These are phyloP conservation scores for Cromileptes altivelis DNA, from an alignment of 2,113 vertebrate genomes.

Conservation along the genomic window DNA sequence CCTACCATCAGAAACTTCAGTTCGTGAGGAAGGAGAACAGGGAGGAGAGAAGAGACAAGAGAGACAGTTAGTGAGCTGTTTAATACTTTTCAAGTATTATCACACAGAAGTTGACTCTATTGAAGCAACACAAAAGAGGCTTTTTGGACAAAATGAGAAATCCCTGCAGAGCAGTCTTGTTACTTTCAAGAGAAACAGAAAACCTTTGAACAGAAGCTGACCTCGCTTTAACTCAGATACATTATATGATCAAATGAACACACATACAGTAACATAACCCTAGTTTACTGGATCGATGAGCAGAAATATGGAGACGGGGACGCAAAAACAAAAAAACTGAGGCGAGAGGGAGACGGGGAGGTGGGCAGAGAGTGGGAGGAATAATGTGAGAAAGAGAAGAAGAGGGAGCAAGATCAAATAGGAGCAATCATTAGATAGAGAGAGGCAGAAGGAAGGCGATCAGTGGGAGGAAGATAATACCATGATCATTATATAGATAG, in stretches of 20 bases:
- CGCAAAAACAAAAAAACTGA: slow-evolving; percentile 17
- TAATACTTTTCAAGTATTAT: not conserved
- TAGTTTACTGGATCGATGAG: slow-evolving; percentile 38
- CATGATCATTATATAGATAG: slow-evolving; percentile 51
- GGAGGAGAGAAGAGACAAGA: slow-evolving; percentile 48
- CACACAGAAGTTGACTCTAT: not conserved
- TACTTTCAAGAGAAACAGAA: not conserved
- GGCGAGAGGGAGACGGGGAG: slow-evolving; percentile 6
- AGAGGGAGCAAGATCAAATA: slow-evolving; percentile 57
- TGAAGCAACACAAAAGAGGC: not conserved
- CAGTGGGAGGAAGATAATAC: slow-evolving; percentile 59
- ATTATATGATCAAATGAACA: slow-evolving; percentile 37
- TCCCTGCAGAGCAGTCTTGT: not conserved
- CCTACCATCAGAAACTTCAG: slow-evolving; percentile 80
- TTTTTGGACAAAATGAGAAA: not conserved
- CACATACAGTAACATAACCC: slow-evolving; percentile 22
- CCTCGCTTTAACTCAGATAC: not conserved
- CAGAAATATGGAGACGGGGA: slow-evolving; percentile 6
- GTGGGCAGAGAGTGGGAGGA: slow-evolving; percentile 66
- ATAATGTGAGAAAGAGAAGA: slow-evolving; percentile 36
- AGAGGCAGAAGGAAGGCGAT: slow-evolving; percentile 42
- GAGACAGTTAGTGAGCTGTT: slow-evolving; percentile 47
- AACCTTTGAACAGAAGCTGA: not conserved
- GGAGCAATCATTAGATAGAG: slow-evolving; percentile 61
- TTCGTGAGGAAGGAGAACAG: slow-evolving; percentile 11